These are phyloP conservation scores for Eriocheir sinensis DNA, from an alignment of 1,140 invertebrate species.

Conservation along the genomic window DNA sequence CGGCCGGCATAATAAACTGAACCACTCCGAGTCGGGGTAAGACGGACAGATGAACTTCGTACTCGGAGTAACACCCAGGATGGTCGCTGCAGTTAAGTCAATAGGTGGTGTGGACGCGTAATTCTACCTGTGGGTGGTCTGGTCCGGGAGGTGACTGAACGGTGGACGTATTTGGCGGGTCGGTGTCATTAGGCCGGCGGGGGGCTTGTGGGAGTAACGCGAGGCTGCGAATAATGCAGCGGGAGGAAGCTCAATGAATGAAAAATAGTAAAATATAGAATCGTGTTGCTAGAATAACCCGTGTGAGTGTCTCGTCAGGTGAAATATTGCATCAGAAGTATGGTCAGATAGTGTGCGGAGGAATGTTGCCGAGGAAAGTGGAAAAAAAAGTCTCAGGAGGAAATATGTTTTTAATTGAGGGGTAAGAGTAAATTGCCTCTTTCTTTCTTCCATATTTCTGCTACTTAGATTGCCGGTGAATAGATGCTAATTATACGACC, in stretches of 20 bases:
- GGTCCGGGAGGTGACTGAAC: neutral
- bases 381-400: too few species aligned
- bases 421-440: too few species aligned
- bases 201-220: neutral
- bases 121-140: constrained; percentile 22
- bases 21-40: neutral
- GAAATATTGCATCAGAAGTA: neutral
- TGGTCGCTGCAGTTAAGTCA: neutral
- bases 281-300: neutral
- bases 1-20: neutral
- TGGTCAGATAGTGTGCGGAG: neutral
- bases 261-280: constrained; percentile 1
- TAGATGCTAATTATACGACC: too few species aligned
- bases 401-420: too few species aligned
- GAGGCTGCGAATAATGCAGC: neutral
- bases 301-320: neutral
- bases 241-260: neutral
- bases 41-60: constrained; percentile 14
- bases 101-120: constrained; percentile 20
- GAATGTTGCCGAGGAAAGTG: too few species aligned
- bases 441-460: too few species aligned
- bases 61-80: constrained; percentile 12
- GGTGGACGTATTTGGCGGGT: constrained; percentile 11
- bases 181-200: constrained; percentile 5
- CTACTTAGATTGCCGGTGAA: too few species aligned